These are phyloP conservation scores for Strigamia transsilvanica DNA, from an alignment of 2,888 invertebrate species.

Conservation along the genomic window DNA sequence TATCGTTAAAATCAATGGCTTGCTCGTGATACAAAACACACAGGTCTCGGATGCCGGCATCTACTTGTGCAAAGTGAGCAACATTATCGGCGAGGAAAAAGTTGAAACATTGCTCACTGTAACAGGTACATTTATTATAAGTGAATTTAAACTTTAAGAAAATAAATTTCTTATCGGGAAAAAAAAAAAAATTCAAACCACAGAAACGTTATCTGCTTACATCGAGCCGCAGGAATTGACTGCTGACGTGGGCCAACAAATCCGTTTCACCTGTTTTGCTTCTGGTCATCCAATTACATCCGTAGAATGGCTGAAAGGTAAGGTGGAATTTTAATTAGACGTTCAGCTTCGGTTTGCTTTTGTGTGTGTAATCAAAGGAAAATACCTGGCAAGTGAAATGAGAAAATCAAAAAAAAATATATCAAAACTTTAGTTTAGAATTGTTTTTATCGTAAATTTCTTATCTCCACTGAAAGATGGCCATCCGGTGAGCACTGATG, in stretches of 20 bases:
- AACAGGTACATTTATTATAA: background rate
- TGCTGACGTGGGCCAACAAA: conserved; percentile 43
- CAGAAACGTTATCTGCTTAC: conserved; percentile 50
- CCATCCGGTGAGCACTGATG: conserved; percentile 8
- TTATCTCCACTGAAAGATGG: conserved; percentile 35
- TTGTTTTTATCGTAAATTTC: background rate
- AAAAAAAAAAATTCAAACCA: background rate
- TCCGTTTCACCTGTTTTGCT: conserved; percentile 51
- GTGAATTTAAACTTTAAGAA: background rate
- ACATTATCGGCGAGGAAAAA: conserved; percentile 45
- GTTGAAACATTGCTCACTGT: conserved; percentile 17
- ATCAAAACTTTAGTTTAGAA: background rate
- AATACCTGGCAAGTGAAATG: background rate
- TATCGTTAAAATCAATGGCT: conserved; percentile 20
- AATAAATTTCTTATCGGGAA: background rate
- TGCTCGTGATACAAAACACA: conserved; percentile 24
- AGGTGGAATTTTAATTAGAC: conserved; percentile 35
- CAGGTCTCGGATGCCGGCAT: background rate
- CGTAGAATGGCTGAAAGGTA: conserved; percentile 53
- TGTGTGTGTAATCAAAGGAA: background rate
- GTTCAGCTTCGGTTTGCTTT: background rate
- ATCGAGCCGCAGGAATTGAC: conserved; percentile 51
- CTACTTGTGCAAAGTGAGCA: conserved; percentile 33
- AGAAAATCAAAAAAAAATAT: background rate
- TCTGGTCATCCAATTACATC: conserved; percentile 52